Base-by-base conservation (phyloP, 2,888 invertebrate genomes). In the Sphinx pinastri region DNA sequence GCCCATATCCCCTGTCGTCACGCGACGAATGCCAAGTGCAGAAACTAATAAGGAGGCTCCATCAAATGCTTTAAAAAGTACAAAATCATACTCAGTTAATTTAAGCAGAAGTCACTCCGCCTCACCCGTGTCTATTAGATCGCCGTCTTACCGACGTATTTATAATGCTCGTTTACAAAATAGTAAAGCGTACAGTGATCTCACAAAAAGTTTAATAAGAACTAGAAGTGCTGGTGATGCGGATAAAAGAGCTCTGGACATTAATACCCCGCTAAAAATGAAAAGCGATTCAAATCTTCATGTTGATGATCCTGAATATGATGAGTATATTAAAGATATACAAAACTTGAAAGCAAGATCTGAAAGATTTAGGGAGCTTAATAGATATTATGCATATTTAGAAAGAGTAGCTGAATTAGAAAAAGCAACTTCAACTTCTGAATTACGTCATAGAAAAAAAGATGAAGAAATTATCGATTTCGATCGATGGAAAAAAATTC, bases 321-420 rank as follows among this genome's bases (percentile, higher is more conserved):
- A 95, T 75, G 95, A 95, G 74, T 97, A 97, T 79, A 92, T 97
- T 63, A 88, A 94, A 49, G 96, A 96, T 76, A 89, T 96, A 80
- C 87, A 96, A 79, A 95, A 96, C 71, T 95, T 96, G 3, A 95
- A 95, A 76, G 94, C 94, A 68, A 96, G 96, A 85, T 97, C 97
- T 0, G 97, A 97, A 71, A 95, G 97, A 73, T 99, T 98, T 87
- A 95, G 96, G 68, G 98, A 98, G 78, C 93, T 99, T 0, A 97
- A 97, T 83, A 96, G 96, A 70, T 98, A 98, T 85, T 99, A 98
- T 84, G 94, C 96, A 51, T 97, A 97, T 76, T 94, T 99, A 73
- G 98, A 98, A 88, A 95, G 98, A 79, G 96, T 98, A 67, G 97
- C 97, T 0, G 96, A 98, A 80, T 87, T 98, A 71, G 98, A 98